A percentile compares a stretch with the other conserved stretches of the same genome.
Conservation (phyloP, 2,888 invertebrate species). For the Trachelus tabidus region DNA sequence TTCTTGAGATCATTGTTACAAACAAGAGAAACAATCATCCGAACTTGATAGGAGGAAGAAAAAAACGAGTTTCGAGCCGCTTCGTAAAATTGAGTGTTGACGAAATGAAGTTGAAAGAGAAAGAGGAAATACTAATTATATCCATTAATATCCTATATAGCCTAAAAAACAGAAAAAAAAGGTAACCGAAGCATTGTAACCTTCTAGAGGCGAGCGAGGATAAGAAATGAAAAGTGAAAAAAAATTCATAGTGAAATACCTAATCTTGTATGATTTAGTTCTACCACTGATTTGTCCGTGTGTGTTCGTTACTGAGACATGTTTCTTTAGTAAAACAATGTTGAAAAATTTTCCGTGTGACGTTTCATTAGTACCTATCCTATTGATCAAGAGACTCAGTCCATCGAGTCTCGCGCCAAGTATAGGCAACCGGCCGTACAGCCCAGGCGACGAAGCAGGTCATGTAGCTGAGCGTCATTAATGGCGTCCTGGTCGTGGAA, state of each 20-base stretch:
- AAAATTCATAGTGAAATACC: conserved; percentile 50
- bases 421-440: no score
- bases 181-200: conserved; percentile 56
- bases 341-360: conserved; percentile 30
- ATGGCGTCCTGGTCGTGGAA: no score
- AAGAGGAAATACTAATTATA: conserved; percentile 44
- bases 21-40: neutral
- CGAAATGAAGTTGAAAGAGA: conserved; percentile 14
- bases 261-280: conserved; percentile 59
- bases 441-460: no score
- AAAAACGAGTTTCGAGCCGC: conserved; percentile 35
- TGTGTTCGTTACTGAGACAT: conserved; percentile 71
- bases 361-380: conserved; percentile 3
- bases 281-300: conserved; percentile 68
- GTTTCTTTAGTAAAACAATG: conserved; percentile 71
- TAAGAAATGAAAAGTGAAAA: no score
- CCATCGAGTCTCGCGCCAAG: no score
- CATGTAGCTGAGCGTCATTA: no score
- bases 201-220: conserved; percentile 54
- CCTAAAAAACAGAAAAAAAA: conserved; percentile 42
- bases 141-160: conserved; percentile 59
- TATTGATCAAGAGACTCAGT: no score
- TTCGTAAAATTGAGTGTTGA: conserved; percentile 46
- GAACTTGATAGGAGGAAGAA: conserved; percentile 5
- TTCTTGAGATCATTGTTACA: no score